Evolutionary conservation across 2,113 vertebrate species (phyloP), one percentile per base, ranked within the genome.

Genomic region (Corapipo altera): DNA sequence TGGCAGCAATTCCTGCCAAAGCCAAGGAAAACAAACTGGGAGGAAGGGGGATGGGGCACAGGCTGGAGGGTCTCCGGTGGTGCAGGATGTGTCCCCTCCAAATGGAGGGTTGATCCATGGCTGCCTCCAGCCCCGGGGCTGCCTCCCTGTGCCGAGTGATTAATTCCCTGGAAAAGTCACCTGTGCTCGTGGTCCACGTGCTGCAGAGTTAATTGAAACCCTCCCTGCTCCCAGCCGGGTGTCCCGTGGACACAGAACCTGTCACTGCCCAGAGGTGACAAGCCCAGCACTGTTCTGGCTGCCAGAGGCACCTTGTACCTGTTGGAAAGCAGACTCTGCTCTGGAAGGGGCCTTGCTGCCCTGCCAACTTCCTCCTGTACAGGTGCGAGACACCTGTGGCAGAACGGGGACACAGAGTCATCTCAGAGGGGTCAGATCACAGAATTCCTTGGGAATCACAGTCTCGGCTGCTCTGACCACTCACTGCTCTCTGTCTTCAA

Each of bases 371-470:
- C 19, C 37, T 52, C 41, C 75, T 17, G 35, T 8, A 8, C 46
- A 35, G 6, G 59, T 24, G 30, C 48, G 0, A 3, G 72, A 14
- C 9, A 10, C 55, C 48, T 21, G 54, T 11, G 12, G 89, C 89
- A 48, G 57, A 12, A 13, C 0, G 2, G 43, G 51, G 61, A 10
- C 52, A 4, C 11, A 0, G 66, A 8, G 7, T 15, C 2, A 2
- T 16, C 43, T 1, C 48, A 2, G 18, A 41, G 18, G 1, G 3
- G 15, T 20, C 72, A 77, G 55, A 27, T 5, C 6, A 6, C 2
- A 39, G 64, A 23, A 62, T 41, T 83, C n/a, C 64, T 32, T 49
- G 64, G 79, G 37, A 84, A 57, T 57, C 49, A 9, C 41, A 43
- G 22, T 10, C 55, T 35, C 30, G 61, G 9, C 51, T 19, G 37